Evolutionary conservation across 1,140 invertebrate species (phyloP).

Genomic region (Phortica variegata): DNA sequence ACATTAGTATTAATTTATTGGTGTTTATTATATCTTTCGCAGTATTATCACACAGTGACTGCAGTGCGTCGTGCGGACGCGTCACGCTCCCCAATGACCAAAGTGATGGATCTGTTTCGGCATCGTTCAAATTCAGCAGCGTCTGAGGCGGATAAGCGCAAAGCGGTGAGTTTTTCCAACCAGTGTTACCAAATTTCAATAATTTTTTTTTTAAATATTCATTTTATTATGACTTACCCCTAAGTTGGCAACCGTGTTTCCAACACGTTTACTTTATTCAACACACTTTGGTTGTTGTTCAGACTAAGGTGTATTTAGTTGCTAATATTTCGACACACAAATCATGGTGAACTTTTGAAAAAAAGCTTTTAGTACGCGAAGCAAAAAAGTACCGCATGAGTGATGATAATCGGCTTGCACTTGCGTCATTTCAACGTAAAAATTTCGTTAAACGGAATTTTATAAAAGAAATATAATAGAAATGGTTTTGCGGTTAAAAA

Average conservation of each 20-base stretch:
- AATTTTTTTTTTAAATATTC: background rate
- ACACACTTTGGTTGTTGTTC: background rate
- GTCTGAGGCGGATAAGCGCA: slow-evolving; percentile 70
- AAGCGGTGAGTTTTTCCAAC: slow-evolving; percentile 66
- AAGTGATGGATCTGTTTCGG: slow-evolving; percentile 88
- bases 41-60: slow-evolving; percentile 71
- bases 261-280: no score
- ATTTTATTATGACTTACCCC: background rate
- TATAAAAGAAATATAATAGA: no score
- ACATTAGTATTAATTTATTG: background rate
- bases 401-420: no score
- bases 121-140: slow-evolving; percentile 73
- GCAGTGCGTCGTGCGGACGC: slow-evolving; percentile 59
- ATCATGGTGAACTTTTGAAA: background rate
- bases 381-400: no score
- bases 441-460: no score
- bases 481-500: no score
- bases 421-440: no score
- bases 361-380: no score
- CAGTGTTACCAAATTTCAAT: background rate
- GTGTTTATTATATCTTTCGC: slow-evolving; percentile 11
- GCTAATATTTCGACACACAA: slow-evolving; percentile 6
- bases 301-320: background rate
- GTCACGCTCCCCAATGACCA: slow-evolving; percentile 71
- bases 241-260: no score